A percentile compares a stretch with the other conserved stretches of the same genome.
These are phyloP conservation scores for Thinocorus orbignyianus DNA, from an alignment of 2,113 vertebrate species.

Conservation along the genomic window DNA sequence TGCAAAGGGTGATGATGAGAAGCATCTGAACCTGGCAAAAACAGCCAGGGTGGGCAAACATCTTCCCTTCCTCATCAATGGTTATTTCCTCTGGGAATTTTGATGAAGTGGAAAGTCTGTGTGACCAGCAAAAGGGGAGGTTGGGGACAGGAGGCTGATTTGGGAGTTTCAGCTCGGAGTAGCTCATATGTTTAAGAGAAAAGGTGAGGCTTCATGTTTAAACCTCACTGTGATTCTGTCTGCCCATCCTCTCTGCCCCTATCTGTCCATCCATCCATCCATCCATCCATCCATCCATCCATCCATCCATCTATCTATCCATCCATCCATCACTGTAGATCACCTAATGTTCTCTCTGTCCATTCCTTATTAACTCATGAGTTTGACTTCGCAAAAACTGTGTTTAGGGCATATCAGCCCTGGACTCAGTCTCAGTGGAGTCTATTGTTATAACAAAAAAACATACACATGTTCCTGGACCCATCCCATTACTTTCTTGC, in stretches of 20 bases:
- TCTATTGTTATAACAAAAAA: background rate
- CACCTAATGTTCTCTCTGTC: background rate
- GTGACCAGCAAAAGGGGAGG: background rate
- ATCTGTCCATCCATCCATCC: too few species aligned
- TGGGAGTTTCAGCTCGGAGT: rapidly evolving
- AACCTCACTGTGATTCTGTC: background rate
- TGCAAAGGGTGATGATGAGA: background rate
- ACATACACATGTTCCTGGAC: background rate
- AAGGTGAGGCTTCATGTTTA: background rate
- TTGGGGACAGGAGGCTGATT: background rate
- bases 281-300: background rate
- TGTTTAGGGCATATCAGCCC: background rate
- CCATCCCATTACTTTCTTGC: background rate
- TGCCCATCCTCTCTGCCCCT: background rate
- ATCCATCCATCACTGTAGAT: background rate
- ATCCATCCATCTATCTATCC: background rate
- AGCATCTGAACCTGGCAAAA: background rate
- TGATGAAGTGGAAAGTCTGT: background rate
- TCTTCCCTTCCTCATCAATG: background rate
- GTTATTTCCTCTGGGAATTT: background rate
- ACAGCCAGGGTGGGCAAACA: background rate
- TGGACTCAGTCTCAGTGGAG: background rate
- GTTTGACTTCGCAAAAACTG: background rate
- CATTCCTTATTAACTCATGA: background rate
- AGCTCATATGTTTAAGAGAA: background rate